Base-by-base conservation (phyloP, 2,888 invertebrate species). In the Acleris laterana region DNA sequence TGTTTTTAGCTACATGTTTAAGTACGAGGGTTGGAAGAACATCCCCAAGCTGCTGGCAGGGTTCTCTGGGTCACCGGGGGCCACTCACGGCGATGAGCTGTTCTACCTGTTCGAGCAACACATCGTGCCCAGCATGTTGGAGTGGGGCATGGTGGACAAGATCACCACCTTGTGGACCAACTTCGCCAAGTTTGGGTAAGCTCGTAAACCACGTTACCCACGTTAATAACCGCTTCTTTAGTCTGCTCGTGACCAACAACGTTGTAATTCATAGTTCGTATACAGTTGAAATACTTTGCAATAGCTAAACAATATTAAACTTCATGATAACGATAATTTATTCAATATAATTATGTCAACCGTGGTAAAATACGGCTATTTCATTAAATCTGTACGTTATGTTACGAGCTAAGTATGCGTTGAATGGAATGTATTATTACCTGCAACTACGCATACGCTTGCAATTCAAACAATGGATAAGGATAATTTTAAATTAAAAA, bases 51-150 rank as follows among this genome's bases (percentile, higher is more conserved):
- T 77, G 2, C 38, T 70, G 0, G 57, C 75, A 1, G 79, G 79
- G 9, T 78, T 78, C 42, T 67, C 67, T 1, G 69, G 68, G 0
- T 70, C 77, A 0, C 69, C 77, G 0, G 89, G 88, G 1, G 88
- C 90, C 0, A 81, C 88, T 1, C 90, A 90, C 58, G 89, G 80
- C 6, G 89, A 90, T 59, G 89, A 89, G 1, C 22, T 90, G 7
- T 87, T 90, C 53, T 92, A 91, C 64, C 60, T 92, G 25, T 91
- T 91, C 69, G 84, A 82, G 5, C 85, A 85, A 49, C 57, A 69
- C 2, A 0, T 78, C 0, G 1, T 81, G 0, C 77, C 82, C 0
- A 69, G 75, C 0, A 68, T 86, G 16, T 85, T 86, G 49, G 90
- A 90, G 68, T 53, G 62, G 53, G 19, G 20, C 7, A 71, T 70